Conservation (phyloP, 2,888 invertebrate species). For the Protonemura montana region DNA sequence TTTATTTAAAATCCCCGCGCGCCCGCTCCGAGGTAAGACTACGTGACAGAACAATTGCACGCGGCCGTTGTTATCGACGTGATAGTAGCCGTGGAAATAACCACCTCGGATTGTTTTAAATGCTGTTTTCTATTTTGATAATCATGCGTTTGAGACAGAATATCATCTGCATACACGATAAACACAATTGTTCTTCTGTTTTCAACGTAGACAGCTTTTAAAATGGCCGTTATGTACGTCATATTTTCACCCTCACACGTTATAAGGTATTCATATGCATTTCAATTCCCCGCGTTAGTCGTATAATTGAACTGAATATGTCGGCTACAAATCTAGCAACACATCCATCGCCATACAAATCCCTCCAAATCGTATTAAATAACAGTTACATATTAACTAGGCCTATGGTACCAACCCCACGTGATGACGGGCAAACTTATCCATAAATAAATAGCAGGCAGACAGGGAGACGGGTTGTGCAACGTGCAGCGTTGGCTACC, state of each 20-base stretch:
- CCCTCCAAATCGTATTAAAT: not conserved
- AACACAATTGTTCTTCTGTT: no score
- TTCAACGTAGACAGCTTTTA: no score
- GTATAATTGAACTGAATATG: not conserved
- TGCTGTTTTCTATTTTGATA: not conserved
- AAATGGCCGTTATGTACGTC: no score
- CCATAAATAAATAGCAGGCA: not conserved
- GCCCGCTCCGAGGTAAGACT: not conserved
- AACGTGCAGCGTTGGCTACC: not conserved
- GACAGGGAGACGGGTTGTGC: not conserved
- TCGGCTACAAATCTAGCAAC: not conserved
- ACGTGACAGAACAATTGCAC: not conserved
- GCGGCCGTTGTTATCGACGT: not conserved
- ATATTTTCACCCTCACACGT: no score
- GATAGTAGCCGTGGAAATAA: not conserved
- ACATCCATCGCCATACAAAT: not conserved
- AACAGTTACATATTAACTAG: not conserved
- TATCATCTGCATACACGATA: not conserved
- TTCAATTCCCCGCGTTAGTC: not conserved
- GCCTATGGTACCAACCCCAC: not conserved
- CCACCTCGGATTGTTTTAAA: not conserved
- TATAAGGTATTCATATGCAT: no score
- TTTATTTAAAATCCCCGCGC: conserved; percentile 33
- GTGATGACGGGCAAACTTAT: not conserved
- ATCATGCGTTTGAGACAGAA: not conserved